Conservation (phyloP, 2,113 vertebrate genomes). For the Neogale vison region DNA sequence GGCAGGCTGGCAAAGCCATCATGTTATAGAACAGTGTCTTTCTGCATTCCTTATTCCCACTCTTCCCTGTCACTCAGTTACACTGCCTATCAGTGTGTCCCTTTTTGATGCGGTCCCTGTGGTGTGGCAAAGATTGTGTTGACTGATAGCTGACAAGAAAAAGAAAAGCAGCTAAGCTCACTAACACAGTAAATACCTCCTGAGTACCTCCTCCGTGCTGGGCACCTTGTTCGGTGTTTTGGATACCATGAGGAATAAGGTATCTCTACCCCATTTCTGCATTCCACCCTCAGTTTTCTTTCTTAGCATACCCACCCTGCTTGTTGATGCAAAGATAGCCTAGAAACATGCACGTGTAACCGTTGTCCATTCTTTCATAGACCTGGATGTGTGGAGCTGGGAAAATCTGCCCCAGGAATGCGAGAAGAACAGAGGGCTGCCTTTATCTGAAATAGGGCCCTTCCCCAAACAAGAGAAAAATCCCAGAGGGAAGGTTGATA, state of each 20-base stretch:
- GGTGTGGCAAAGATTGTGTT: background rate
- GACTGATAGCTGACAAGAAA: background rate
- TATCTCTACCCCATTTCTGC: background rate
- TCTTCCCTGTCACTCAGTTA: background rate
- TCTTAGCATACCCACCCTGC: background rate
- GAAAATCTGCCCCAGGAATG: background rate
- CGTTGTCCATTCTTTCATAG: background rate
- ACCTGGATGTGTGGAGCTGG: background rate
- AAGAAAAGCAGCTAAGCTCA: background rate
- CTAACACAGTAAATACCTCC: background rate
- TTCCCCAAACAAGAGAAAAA: background rate
- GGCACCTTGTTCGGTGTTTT: background rate
- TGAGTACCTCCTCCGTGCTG: background rate
- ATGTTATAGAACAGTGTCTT: background rate
- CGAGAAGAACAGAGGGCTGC: background rate
- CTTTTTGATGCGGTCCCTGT: background rate
- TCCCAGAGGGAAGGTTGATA: background rate
- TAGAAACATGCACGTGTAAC: background rate
- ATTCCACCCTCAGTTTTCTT: background rate
- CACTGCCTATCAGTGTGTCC: background rate
- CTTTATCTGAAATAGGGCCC: constrained; percentile 39
- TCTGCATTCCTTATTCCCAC: background rate
- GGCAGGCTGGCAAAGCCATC: background rate
- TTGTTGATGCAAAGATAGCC: background rate
- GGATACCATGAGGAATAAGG: background rate